Base-by-base conservation (phyloP, 2,113 vertebrate genomes). In the Heloderma charlesbogerti region DNA sequence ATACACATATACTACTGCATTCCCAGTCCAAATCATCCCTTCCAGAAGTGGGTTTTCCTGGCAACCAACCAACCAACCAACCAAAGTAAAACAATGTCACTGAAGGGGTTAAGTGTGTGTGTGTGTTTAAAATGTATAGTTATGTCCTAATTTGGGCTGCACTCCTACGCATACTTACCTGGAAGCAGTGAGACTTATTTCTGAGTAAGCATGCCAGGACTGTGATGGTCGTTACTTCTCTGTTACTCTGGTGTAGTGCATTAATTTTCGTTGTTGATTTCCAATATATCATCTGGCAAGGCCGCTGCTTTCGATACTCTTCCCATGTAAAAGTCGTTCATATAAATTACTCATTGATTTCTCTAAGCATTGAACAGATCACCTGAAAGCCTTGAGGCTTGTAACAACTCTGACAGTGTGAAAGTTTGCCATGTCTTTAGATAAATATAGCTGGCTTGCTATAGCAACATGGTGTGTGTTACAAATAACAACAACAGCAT, bases 261-360 rank as follows among this genome's bases (percentile, higher is more conserved):
- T 37, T 84, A 54, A 72, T 85, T 94, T 88, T 84, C 92, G 84
- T 27, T 87, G 7, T 45, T 87, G 80, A 84, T 45, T 92, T 95
- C 83, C 27, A 45, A 8, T 66, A 45, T 84, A 43, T 15, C 12
- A 66, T 31, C 34, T 80, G 0, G 0, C 4, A 83, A 89, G 29
- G 74, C 83, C 85, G 71, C 37, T 48, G 71, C 0, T 60, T 25
- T 60, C 45, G 40, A 0, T 45, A 91, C 88, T 37, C 89, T 27
- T 45, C 1, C 63, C 22, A 90, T 0, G 0, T 48, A 92, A 51
- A 7, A 60, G 12, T 18, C 92, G 22, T 90, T 27, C 48, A 79
- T 86, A 84, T 83, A 45, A 93, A 93, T 43, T 4, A 89, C 60
- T 86, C 90, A 79, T 0, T 0, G 0, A n/a, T 57, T 92, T 93